Evolutionary conservation across 1,140 invertebrate genomes (phyloP).

Genomic region (Heliconius eleuchia): DNA sequence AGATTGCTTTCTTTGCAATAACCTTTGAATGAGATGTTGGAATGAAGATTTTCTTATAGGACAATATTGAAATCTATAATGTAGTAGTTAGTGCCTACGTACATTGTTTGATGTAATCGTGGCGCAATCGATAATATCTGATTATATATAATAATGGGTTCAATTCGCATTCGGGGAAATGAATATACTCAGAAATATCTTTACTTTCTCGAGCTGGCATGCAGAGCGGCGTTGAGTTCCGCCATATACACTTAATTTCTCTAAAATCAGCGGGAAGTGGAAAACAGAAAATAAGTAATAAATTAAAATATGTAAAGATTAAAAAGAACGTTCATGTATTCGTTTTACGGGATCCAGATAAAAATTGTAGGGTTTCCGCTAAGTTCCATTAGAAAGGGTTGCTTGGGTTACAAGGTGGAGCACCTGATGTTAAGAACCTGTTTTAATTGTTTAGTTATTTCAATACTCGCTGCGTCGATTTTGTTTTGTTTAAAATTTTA

Average conservation of each 20-base stretch:
- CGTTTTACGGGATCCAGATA: not conserved
- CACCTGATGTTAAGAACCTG: slow-evolving; percentile 13
- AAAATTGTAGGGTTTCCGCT: not conserved
- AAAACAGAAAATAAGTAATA: not conserved
- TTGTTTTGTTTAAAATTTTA: not conserved
- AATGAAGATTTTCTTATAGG: not conserved
- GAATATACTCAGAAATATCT: too few relatives aligned
- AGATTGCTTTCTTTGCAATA: slow-evolving; percentile 11
- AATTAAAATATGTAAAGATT: not conserved
- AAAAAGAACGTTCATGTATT: too few relatives aligned
- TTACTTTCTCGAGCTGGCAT: too few relatives aligned
- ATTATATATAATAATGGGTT: not conserved
- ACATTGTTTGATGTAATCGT: not conserved
- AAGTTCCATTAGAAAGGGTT: slow-evolving; percentile 11
- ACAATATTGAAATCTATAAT: not conserved
- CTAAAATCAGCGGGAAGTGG: too few relatives aligned
- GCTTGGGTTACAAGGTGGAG: slow-evolving; percentile 11
- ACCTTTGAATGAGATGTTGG: slow-evolving; percentile 4
- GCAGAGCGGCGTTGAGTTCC: too few relatives aligned
- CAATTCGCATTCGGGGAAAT: not conserved
- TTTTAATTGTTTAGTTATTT: slow-evolving; percentile 8
- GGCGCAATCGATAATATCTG: too few relatives aligned
- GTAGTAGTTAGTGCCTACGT: not conserved
- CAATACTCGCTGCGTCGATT: not conserved
- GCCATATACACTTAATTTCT: too few relatives aligned